Evolutionary conservation across 2,797 vertebrate species (phyloP), one percentile per base, ranked within the genome.

Genomic region (Miichthys miiuy): DNA sequence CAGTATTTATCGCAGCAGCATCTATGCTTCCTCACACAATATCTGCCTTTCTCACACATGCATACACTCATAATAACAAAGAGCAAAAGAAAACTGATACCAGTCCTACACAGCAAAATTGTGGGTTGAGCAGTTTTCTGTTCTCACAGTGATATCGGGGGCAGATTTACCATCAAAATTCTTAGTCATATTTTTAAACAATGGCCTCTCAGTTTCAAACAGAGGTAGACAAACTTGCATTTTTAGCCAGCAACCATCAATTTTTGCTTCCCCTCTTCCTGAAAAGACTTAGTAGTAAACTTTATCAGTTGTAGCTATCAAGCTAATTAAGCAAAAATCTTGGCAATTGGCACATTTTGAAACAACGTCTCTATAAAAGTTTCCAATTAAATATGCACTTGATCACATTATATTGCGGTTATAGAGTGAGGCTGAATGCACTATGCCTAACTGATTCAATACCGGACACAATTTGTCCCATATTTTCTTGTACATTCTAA

Each of bases 1-100:
- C 42, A 81, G 47, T 77, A 71, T 78, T 79, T 75, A 75, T 75
- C 67, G 78, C 73, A 67, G 44, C 58, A 84, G 30, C 60, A 75
- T 72, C 69, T 50, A 67, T 84, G 58, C 74, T n/a, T 76, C 25
- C 72, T 71, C 62, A 67, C 61, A 75, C 75, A 84, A 42, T 77
- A 57, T 60, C 27, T 54, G 74, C 50, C 38, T 80, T 70, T 74
- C 66, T 77, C 72, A 79, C 79, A 75, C 73, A 55, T 48, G 23
- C 54, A 61, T 38, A 68, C 55, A 72, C 21, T 64, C 38, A 72
- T 14, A 64, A 48, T 62, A 72, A 52, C 46, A 68, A 50, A 46
- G 48, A 55, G 73, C 60, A 52, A 25, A 34, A 61, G 68, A 54
- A 75, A 75, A 63, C 20, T 68, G 38, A 79, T 75, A 64, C 55